Base-by-base conservation (phyloP, 23 tunicate species). In the Phallusia fumigata region DNA sequence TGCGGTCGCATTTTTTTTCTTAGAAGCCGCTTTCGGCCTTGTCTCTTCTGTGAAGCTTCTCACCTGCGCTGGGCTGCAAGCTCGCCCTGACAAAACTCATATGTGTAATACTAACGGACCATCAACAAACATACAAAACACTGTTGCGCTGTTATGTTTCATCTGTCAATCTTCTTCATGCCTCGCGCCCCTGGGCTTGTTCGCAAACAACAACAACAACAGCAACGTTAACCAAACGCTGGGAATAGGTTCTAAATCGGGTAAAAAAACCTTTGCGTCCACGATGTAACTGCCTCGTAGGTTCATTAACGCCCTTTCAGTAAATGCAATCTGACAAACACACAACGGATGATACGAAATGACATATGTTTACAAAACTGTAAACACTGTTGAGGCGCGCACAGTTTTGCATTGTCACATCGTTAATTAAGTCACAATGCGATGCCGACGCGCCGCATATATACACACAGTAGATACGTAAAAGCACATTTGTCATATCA, bases 381-480 rank as follows among this genome's bases (percentile, higher is more conserved):
- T 58, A 58, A 58, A 58, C 69, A 58, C 16, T 58, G 69, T 21
- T 58, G 69, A 24, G 13, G 69, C 69, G 69, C 26, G 69, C 69
- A 58, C 69, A 58, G 69, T 58, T 58, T 58, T 58, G 69, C 69
- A 58, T 58, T 58, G 69, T 58, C 69, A 58, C 69, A 58, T 58
- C 28, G 69, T 58, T 58, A 58, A 58, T 58, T 58, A 58, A 58
- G 69, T 58, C 69, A 58, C 69, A 21, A 5, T 22, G 69, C 69
- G 69, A 1, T 24, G 69, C 16, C 28, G 69, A 58, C 16, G 69
- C 69, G 69, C 26, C 28, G 69, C 69, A 58, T 58, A 24, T 58
- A 58, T 58, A 58, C 69, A 58, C 69, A 58, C 69, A 58, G 69
- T 58, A 58, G 69, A 58, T 58, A 58, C 69, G 69, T 58, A 58